phyloP scores from a whole-genome alignment of 2,888 invertebrate genomes.

The Philereme vetulata region DNA sequence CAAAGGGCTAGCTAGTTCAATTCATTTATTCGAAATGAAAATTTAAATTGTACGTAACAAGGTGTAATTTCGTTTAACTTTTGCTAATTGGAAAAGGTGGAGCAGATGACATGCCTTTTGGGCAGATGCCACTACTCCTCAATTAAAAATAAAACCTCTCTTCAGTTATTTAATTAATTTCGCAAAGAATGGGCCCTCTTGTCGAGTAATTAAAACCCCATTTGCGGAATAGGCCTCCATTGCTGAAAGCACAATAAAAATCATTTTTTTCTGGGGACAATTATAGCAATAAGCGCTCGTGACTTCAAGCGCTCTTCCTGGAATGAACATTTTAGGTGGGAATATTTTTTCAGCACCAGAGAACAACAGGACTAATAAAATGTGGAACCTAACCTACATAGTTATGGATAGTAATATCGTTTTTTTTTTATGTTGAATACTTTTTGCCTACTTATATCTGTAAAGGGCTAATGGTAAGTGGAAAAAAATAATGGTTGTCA shows the following conservation, averaged over 20 bases:
- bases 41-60: slow-evolving; percentile 51
- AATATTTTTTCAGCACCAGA: slow-evolving; percentile 6
- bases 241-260: slow-evolving; percentile 40
- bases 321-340: slow-evolving; percentile 25
- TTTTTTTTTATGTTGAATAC: no score
- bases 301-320: slow-evolving; percentile 26
- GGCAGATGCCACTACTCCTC: slow-evolving; percentile 54
- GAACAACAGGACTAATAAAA: no score
- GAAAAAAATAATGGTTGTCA: no score
- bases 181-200: slow-evolving; percentile 55
- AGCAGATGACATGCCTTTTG: slow-evolving; percentile 54
- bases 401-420: no score
- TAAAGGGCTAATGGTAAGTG: no score
- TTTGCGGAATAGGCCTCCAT: slow-evolving; percentile 52
- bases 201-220: slow-evolving; percentile 62
- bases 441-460: no score
- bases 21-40: slow-evolving; percentile 49
- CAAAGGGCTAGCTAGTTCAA: slow-evolving; percentile 40
- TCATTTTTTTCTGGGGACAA: slow-evolving; percentile 38
- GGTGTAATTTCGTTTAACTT: slow-evolving; percentile 56
- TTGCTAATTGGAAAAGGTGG: slow-evolving; percentile 55
- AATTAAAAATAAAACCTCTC: slow-evolving; percentile 50
- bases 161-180: slow-evolving; percentile 57
- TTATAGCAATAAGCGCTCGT: slow-evolving; percentile 39
- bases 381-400: no score